Evolutionary conservation across 53 echinoderm and acorn worm species (phyloP).

Genomic region (Antedon mediterranea): DNA sequence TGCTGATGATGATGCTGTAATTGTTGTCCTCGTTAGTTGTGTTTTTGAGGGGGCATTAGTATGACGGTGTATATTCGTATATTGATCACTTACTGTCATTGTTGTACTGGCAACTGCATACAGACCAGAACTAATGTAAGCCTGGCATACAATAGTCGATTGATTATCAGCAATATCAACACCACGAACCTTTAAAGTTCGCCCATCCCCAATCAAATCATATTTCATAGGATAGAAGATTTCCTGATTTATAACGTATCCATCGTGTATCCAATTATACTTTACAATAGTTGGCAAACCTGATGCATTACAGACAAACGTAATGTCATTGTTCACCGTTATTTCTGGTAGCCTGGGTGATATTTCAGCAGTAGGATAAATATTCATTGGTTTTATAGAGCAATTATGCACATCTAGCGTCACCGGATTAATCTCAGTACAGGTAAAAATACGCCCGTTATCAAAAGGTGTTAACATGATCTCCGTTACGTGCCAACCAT

Average conservation of each 20-base stretch:
- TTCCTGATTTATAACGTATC: background rate
- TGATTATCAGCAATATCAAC: background rate
- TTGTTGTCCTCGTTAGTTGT: background rate
- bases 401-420: background rate
- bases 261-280: background rate
- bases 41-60: background rate
- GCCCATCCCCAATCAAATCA: background rate
- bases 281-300: background rate
- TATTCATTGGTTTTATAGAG: background rate
- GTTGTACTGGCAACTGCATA: background rate
- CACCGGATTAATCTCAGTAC: background rate
- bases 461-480: background rate
- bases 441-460: background rate
- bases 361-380: background rate
- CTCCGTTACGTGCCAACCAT: background rate
- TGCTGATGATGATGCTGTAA: background rate
- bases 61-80: background rate
- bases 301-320: background rate
- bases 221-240: background rate
- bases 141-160: background rate
- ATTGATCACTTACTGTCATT: background rate
- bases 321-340: background rate
- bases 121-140: background rate
- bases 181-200: background rate
- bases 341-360: background rate